Conservation (phyloP, 2,113 vertebrate species). For the Carollia perspicillata region DNA sequence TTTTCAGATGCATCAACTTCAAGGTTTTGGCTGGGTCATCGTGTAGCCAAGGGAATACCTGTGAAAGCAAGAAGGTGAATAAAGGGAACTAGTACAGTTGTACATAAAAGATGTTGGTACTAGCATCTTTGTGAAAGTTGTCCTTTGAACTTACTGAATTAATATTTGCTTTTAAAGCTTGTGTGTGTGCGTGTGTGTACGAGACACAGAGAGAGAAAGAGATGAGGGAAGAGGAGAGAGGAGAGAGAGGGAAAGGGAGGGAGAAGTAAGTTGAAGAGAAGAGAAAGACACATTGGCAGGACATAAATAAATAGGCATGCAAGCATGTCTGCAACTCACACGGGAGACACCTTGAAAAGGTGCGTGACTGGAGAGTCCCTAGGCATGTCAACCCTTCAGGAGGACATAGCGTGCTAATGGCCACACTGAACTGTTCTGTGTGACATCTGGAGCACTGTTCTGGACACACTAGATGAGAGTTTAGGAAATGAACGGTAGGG, state of each 20-base stretch:
- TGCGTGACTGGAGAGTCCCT: fast-evolving
- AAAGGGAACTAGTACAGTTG: neutral
- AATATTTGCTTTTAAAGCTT: neutral
- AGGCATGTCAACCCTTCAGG: neutral
- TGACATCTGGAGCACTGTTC: neutral
- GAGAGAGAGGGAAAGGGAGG: neutral
- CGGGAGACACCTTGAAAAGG: neutral
- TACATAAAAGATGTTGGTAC: neutral
- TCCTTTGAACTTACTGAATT: neutral
- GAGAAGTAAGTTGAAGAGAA: neutral
- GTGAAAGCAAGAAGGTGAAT: neutral
- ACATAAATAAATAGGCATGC: neutral
- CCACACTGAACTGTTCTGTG: neutral
- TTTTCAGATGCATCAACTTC: neutral
- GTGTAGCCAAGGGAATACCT: neutral
- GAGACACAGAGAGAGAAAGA: neutral
- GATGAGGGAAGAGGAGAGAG: no score
- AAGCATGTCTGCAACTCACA: neutral
- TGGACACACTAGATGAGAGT: neutral
- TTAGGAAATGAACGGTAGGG: neutral
- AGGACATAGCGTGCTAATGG: neutral
- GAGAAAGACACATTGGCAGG: neutral
- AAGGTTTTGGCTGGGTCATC: neutral
- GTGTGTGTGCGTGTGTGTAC: no score
- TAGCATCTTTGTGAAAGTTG: neutral